These are phyloP conservation scores for Lottia gigantea DNA, from an alignment of 2,888 invertebrate species.

Conservation along the genomic window DNA sequence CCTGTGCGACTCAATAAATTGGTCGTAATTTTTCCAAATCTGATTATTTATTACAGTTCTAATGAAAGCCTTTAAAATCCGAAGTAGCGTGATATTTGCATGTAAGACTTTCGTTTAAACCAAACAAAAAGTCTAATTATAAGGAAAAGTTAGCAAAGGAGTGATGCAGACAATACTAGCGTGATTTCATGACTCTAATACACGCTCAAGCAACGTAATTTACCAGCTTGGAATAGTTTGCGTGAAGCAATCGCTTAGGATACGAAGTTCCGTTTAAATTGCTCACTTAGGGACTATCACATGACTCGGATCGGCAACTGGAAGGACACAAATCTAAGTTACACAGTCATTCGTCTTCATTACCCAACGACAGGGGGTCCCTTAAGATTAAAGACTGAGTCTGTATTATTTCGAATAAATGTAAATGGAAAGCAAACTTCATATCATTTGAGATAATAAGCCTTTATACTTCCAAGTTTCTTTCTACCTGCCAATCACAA, in stretches of 20 bases:
- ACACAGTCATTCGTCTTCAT: background rate
- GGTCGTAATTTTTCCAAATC: no score
- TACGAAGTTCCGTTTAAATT: background rate
- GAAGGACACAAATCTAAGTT: no score
- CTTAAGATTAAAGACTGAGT: background rate
- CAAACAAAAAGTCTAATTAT: conserved; percentile 1
- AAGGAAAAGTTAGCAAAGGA: background rate
- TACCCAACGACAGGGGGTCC: background rate
- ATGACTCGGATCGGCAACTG: background rate
- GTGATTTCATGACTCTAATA: background rate
- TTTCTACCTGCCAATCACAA: background rate
- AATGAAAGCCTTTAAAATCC: background rate
- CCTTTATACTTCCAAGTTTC: background rate
- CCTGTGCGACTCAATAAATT: background rate
- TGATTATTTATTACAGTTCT: background rate
- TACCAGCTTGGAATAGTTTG: background rate
- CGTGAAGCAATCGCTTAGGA: conserved; percentile 5
- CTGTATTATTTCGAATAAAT: background rate
- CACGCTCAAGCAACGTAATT: conserved; percentile 4
- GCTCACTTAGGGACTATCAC: conserved; percentile 7
- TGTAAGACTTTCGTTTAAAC: background rate
- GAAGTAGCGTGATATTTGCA: background rate
- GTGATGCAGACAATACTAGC: background rate
- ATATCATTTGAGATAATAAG: background rate
- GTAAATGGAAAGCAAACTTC: conserved; percentile 4